Conservation (phyloP, 2,113 vertebrate species). For the Elaphurus davidianus region DNA sequence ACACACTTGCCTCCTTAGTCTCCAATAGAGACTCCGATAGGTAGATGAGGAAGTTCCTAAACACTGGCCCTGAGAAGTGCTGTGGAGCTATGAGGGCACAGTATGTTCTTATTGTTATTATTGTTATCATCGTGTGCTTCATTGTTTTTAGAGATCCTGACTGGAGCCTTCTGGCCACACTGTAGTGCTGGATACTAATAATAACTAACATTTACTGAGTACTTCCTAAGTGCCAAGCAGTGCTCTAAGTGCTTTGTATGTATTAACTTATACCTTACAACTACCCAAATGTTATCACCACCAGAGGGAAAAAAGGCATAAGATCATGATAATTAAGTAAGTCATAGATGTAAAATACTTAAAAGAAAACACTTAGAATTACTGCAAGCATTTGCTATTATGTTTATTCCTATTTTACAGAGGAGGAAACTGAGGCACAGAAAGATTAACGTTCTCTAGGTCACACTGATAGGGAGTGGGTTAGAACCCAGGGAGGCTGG, state of each 20-base stretch:
- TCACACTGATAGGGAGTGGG: background rate
- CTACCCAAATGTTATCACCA: background rate
- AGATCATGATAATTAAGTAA: background rate
- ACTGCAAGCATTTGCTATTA: background rate
- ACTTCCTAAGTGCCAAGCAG: background rate
- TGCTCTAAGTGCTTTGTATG: background rate
- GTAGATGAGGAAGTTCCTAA: background rate
- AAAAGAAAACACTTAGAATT: background rate
- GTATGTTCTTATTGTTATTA: background rate
- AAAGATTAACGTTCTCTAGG: background rate
- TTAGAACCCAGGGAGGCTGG: background rate
- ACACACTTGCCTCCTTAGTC: background rate
- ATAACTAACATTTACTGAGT: background rate
- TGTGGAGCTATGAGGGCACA: background rate
- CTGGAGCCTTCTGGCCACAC: background rate
- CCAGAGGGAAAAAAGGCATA: background rate
- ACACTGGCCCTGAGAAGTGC: background rate
- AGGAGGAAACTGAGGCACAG: background rate
- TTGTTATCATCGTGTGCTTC: background rate
- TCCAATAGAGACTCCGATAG: background rate
- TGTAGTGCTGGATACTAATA: background rate
- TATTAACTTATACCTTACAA: background rate
- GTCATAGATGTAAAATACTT: background rate
- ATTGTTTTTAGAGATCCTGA: background rate
- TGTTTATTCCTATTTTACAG: background rate